These are phyloP conservation scores for Zaprionus taronus DNA, from an alignment of 1,140 invertebrate species.

Conservation along the genomic window DNA sequence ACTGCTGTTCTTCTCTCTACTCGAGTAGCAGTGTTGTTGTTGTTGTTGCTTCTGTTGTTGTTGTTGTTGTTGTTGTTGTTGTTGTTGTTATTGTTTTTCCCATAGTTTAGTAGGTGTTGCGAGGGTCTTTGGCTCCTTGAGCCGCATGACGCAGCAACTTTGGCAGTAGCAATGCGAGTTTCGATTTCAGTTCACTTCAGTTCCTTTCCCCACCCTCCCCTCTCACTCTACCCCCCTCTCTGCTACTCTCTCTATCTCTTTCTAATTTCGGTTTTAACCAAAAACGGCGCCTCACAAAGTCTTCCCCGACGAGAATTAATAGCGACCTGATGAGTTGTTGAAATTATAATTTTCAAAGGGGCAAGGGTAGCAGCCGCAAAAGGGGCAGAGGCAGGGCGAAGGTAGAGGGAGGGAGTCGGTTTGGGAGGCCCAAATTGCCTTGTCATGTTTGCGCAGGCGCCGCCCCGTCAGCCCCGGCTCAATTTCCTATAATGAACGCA, in stretches of 20 bases:
- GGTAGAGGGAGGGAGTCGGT: not conserved
- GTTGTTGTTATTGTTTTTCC: slow-evolving; percentile 47
- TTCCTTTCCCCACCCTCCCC: not conserved
- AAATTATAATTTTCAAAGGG: slow-evolving; percentile 68
- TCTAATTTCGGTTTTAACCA: slow-evolving; percentile 8
- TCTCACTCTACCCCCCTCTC: not conserved
- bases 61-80: slow-evolving; percentile 5
- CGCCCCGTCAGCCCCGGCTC: slow-evolving; percentile 10
- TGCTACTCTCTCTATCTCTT: slow-evolving; percentile 14
- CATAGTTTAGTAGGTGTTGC: slow-evolving; percentile 79
- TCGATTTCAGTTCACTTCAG: slow-evolving; percentile 51
- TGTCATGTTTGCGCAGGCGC: slow-evolving; percentile 64
- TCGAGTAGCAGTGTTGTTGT: not conserved
- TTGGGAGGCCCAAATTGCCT: slow-evolving; percentile 26
- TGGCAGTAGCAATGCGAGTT: slow-evolving; percentile 32
- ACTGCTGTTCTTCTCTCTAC: slow-evolving; percentile 9
- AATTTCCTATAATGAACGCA: slow-evolving; percentile 1
- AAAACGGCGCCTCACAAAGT: slow-evolving; percentile 54
- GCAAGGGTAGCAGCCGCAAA: not conserved
- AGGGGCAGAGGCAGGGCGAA: not conserved
- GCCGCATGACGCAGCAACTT: slow-evolving; percentile 57
- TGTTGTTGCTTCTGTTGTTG: slow-evolving; percentile 18
- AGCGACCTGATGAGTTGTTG: slow-evolving; percentile 82
- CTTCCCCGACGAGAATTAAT: slow-evolving; percentile 68
- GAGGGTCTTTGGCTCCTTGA: slow-evolving; percentile 49